Evolutionary conservation across 2,797 vertebrate genomes (phyloP).

Genomic region (Gymnocypris eckloni): DNA sequence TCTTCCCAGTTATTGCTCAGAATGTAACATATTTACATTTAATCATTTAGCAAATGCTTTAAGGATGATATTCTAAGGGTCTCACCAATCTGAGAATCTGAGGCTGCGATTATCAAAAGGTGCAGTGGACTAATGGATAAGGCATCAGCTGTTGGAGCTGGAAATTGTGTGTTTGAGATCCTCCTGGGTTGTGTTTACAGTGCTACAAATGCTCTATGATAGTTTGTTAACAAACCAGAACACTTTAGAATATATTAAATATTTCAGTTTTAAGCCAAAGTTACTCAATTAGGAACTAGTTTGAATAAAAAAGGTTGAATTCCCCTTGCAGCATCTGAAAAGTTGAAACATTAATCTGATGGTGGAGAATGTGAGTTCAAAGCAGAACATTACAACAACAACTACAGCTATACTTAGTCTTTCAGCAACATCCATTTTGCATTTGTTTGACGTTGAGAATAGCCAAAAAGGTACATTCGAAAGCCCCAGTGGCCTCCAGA

Average conservation of each 20-base stretch:
- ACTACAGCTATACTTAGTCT: background rate
- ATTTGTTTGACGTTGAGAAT: background rate
- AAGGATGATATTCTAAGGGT: background rate
- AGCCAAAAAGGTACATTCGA: background rate
- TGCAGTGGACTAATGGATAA: background rate
- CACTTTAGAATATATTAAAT: background rate
- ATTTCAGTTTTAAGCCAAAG: background rate
- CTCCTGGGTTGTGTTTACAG: background rate
- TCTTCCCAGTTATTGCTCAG: background rate
- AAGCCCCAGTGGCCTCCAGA: background rate
- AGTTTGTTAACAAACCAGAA: background rate
- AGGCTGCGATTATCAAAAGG: background rate
- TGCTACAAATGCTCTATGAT: background rate
- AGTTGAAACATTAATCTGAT: background rate
- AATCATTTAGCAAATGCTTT: background rate
- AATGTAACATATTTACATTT: background rate
- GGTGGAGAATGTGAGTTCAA: background rate
- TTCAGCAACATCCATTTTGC: background rate
- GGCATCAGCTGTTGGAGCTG: background rate
- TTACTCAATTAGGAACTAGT: background rate
- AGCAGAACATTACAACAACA: background rate
- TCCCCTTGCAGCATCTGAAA: background rate
- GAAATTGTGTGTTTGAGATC: background rate
- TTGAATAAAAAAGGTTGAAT: background rate
- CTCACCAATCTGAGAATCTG: background rate